Conservation (phyloP, 64 coral and sea anemone species). For the Platygyra sinensis region DNA sequence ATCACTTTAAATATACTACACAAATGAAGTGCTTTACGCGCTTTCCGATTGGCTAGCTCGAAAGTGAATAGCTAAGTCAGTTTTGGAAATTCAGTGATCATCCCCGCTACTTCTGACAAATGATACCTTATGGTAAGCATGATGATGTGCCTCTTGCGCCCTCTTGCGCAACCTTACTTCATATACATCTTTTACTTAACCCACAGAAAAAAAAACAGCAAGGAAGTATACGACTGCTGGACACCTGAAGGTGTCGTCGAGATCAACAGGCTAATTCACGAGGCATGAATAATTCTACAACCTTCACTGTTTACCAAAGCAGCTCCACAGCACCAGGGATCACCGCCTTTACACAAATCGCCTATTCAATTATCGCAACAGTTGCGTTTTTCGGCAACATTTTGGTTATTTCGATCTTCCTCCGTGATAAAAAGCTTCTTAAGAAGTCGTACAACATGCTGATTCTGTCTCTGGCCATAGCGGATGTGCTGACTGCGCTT, state of each 20-base stretch:
- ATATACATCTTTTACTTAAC: no score
- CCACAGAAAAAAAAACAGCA: no score
- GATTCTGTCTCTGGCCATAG: constrained; percentile 26
- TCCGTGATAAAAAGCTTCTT: not conserved
- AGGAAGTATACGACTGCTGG: not conserved
- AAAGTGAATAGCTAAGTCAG: no score
- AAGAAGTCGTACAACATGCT: constrained; percentile 37
- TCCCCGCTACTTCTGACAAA: no score
- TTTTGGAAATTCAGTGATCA: no score
- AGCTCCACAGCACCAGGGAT: not conserved
- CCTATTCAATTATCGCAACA: not conserved
- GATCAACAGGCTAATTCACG: no score
- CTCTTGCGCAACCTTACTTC: no score
- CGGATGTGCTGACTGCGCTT: constrained; percentile 9
- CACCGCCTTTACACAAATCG: not conserved
- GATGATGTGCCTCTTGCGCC: no score
- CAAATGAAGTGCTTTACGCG: no score
- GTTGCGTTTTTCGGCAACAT: constrained; percentile 21
- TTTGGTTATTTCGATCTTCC: not conserved
- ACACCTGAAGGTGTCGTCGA: not conserved
- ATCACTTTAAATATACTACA: no score
- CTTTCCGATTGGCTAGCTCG: no score
- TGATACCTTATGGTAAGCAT: no score
- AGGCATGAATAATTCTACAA: not conserved
- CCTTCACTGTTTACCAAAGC: not conserved